Conservation (phyloP, 2,113 vertebrate species). For the Notarius quadriscutis region DNA sequence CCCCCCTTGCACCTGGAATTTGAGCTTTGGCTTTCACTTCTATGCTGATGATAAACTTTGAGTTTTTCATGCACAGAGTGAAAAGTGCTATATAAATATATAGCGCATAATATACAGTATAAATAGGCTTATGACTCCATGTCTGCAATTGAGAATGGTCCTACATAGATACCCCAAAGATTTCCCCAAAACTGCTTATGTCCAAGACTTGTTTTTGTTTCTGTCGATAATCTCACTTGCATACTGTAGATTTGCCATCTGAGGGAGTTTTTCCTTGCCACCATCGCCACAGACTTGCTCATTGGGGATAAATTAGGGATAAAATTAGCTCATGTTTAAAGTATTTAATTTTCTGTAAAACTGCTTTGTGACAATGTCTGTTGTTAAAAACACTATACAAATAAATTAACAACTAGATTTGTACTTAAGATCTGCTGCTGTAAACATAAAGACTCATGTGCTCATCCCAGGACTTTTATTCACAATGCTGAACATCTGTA, state of each 20-base stretch:
- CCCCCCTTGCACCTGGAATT: background rate
- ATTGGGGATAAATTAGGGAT: no score
- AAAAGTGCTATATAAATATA: background rate
- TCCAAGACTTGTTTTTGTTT: background rate
- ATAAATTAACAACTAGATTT: no score
- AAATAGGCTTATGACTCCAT: background rate
- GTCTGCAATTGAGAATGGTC: background rate
- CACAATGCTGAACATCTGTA: background rate
- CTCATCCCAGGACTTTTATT: background rate
- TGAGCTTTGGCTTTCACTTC: constrained; percentile 1
- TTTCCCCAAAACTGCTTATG: background rate
- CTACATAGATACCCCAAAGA: background rate
- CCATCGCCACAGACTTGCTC: no score
- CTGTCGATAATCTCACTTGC: background rate
- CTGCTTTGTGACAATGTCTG: no score
- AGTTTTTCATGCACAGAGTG: background rate
- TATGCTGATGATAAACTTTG: background rate
- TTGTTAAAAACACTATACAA: no score
- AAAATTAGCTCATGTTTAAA: no score
- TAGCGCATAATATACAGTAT: background rate
- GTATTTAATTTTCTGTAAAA: no score
- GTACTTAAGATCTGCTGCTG: background rate
- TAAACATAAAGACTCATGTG: background rate
- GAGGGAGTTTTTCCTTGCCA: no score
- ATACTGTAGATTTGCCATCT: background rate